These are phyloP conservation scores for Drosophila parabipectinata DNA, from an alignment of 1,140 invertebrate species.

Conservation along the genomic window DNA sequence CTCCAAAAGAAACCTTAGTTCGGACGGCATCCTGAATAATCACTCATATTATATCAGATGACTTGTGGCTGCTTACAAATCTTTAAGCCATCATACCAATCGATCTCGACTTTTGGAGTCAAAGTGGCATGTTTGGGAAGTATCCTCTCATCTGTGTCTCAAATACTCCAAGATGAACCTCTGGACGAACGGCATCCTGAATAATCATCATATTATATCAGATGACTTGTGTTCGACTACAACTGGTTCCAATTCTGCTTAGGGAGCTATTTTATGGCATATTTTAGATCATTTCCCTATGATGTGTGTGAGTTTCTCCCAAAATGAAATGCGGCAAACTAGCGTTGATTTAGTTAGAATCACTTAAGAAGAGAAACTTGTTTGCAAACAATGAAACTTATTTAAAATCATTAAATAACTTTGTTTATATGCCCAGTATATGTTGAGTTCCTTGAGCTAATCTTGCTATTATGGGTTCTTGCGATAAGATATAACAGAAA, in stretches of 20 bases:
- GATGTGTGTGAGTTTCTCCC: conserved; percentile 49
- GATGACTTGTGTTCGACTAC: conserved; percentile 32
- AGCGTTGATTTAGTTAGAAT: neutral
- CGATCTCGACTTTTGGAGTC: neutral
- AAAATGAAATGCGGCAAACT: conserved; percentile 21
- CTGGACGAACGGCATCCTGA: conserved; percentile 47
- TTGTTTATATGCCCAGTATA: neutral
- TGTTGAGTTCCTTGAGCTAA: neutral
- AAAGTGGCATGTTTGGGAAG: conserved; percentile 21
- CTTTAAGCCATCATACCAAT: neutral
- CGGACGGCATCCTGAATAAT: conserved; percentile 55
- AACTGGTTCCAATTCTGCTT: neutral
- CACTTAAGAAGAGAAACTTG: neutral
- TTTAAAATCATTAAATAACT: neutral
- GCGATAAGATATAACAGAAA: conserved; percentile 53
- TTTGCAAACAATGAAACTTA: conserved; percentile 2
- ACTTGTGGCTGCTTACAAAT: conserved; percentile 47
- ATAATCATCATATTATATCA: conserved; percentile 31
- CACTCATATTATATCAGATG: conserved; percentile 47
- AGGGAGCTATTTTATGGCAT: conserved; percentile 41
- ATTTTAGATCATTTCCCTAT: conserved; percentile 12
- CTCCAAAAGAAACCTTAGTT: conserved; percentile 25
- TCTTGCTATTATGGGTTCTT: neutral
- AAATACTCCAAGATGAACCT: conserved; percentile 43
- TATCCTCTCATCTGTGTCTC: conserved; percentile 36